Base-by-base conservation (phyloP, 2,113 vertebrate genomes). In the Ptyas mucosa region DNA sequence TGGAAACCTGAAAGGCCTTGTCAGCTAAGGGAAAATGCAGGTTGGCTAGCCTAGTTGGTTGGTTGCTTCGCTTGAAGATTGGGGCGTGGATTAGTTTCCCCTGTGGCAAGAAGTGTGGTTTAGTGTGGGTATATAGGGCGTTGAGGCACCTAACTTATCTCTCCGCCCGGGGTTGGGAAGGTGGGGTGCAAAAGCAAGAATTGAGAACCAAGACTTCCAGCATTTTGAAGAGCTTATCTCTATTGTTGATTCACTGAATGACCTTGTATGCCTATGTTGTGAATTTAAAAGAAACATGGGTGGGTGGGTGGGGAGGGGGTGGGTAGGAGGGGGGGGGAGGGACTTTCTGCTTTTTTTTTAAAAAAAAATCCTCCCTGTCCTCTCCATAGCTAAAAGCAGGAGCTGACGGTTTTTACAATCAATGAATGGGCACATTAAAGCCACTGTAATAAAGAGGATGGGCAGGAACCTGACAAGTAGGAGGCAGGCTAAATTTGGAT, bases 21-120 rank as follows among this genome's bases (percentile, higher is more conserved):
- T 53, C 92, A 64, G 92, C n/a, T 90, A 85, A 53, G 92, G 89
- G 89, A 43, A 93, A 90, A 93, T 87, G 26, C 55, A 64, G 43
- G 55, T 61, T 87, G 81, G 81, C 57, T 49, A n/a, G 64, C 52
- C 43, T 57, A 26, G 43, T 89, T 89, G 23, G 43, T 86, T 51
- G 55, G 43, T 89, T 81, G 54, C 52, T 93, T 90, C 3, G 34
- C 34, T 58, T 61, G 54, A 86, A 58, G 46, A 26, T 18, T 52
- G 69, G 88, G 69, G 75, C 20, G 29, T 86, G 88, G 88, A 61
- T 86, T 51, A 93, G 54, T 81, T 86, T 21, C 39, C 46, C 55
- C 81, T 43, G 55, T 64, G 43, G n/a, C 54, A 39, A 49, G 26
- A 87, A 90, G 81, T 24, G 5, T 29, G 46, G 43, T 86, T 21